Percentiles rank a stretch among this genome's conserved stretches.
phyloP scores from a whole-genome alignment of 2,113 vertebrate genomes.

The Ciconia boyciana region DNA sequence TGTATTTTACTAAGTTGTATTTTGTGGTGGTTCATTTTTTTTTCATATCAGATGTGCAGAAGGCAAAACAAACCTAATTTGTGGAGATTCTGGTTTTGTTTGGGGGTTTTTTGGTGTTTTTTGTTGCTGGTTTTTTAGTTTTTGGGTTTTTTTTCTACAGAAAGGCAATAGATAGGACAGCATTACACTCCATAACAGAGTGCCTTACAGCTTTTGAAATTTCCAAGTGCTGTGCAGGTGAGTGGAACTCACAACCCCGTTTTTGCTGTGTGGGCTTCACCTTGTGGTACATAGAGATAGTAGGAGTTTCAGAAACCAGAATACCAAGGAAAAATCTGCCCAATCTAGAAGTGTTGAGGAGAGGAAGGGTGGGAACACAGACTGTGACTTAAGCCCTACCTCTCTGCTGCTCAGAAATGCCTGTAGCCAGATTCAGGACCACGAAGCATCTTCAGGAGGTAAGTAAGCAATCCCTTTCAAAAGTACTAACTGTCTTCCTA shows the following conservation, averaged over 20 bases:
- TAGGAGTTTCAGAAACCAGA: not conserved
- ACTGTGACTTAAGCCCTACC: not conserved
- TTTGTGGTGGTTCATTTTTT: not conserved
- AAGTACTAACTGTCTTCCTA: not conserved
- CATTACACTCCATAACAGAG: not conserved
- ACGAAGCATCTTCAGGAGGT: not conserved
- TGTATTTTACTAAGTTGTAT: not conserved
- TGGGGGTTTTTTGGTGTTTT: not conserved
- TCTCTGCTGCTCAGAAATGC: not conserved
- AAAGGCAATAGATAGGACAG: not conserved
- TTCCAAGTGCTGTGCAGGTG: not conserved
- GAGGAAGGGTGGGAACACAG: not conserved
- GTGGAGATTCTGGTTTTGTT: not conserved
- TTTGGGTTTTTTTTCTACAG: not conserved
- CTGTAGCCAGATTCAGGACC: not conserved
- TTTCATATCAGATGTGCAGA: not conserved
- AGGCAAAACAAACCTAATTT: not conserved
- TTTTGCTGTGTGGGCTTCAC: not conserved
- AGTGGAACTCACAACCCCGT: not conserved
- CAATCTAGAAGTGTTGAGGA: not conserved
- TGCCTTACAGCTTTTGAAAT: not conserved
- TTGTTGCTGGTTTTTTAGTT: not conserved
- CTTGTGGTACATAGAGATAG: not conserved
- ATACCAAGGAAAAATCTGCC: not conserved
- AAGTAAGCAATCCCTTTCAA: not conserved